phyloP scores from a whole-genome alignment of 2,113 vertebrate genomes.

The Apodemus sylvaticus region DNA sequence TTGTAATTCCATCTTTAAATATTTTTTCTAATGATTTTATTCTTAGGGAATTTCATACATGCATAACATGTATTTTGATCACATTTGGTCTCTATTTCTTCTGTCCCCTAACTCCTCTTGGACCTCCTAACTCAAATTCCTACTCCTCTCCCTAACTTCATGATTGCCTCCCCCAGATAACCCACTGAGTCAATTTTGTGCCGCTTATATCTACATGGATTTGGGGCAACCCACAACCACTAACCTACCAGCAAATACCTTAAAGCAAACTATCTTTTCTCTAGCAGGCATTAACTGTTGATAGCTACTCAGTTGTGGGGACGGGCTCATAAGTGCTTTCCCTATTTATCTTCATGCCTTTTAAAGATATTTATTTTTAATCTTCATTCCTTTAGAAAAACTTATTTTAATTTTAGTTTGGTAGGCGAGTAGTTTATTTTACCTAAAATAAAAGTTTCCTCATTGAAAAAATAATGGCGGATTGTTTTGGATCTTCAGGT shows the following conservation, averaged over 20 bases:
- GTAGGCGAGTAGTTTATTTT: neutral
- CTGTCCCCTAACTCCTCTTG: neutral
- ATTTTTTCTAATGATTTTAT: neutral
- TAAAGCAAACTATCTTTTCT: neutral
- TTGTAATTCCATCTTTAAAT: neutral
- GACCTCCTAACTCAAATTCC: neutral
- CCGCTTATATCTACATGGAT: too few species aligned
- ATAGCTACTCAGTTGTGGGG: neutral
- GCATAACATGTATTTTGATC: neutral
- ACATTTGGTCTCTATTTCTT: neutral
- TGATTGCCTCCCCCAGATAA: neutral
- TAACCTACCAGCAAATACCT: neutral
- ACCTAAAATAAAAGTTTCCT: neutral
- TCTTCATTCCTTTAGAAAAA: neutral
- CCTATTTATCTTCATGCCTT: neutral
- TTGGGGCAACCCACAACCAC: neutral
- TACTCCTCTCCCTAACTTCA: neutral
- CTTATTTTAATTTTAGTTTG: neutral
- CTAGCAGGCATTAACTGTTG: neutral
- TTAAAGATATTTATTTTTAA: neutral
- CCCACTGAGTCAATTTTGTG: neutral
- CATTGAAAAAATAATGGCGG: neutral
- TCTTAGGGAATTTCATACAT: neutral
- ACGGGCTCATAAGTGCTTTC: neutral
- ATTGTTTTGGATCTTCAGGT: neutral